Evolutionary conservation across 2,113 vertebrate genomes (phyloP).

Genomic region (Mastomys coucha): DNA sequence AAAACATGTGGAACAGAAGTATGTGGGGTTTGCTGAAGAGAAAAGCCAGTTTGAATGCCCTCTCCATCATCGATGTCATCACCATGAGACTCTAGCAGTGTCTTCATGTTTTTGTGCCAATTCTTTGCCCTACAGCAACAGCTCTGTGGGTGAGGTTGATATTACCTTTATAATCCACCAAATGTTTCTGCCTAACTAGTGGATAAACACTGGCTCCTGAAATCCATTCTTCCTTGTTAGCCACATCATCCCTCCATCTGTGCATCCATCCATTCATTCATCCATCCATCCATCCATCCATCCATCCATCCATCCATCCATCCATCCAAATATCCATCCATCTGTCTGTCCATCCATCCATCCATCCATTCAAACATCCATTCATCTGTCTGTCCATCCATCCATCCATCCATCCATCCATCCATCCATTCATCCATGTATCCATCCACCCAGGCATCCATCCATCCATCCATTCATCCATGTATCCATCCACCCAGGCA

Average conservation of each 20-base stretch:
- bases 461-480: not conserved
- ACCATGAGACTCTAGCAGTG: not conserved
- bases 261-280: not conserved
- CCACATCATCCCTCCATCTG: not conserved
- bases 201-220: not conserved
- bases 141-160: not conserved
- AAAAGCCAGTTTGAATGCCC: not conserved
- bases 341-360: not conserved
- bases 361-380: not conserved
- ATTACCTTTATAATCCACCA: not conserved
- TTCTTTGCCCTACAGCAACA: not conserved
- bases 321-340: not conserved
- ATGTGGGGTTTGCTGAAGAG: not conserved
- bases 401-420: not conserved
- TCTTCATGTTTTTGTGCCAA: not conserved
- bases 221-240: not conserved
- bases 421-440: not conserved
- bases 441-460: not conserved
- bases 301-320: not conserved
- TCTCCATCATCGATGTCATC: not conserved
- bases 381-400: fast-evolving
- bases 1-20: not conserved
- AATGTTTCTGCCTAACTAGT: not conserved
- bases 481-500: not conserved
- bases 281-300: not conserved